Base-by-base conservation (phyloP, 1,140 invertebrate species). In the Musca domestica region DNA sequence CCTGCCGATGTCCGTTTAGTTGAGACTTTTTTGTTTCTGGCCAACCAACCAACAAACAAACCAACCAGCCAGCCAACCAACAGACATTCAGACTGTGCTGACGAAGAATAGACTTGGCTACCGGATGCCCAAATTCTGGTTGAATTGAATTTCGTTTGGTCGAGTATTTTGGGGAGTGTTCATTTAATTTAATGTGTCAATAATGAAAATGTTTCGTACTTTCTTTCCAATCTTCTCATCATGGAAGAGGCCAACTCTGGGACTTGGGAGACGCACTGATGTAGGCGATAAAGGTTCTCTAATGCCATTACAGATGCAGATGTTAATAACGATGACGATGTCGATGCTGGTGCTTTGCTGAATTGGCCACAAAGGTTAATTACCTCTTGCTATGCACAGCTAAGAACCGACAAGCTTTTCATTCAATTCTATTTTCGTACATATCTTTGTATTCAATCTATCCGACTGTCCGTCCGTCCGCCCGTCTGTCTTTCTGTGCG, bases 321-420 rank as follows among this genome's bases (percentile, higher is more conserved):
- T 58, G 23, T 6, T 30, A 12, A n/a, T 56, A 23, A 27, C 27
- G 52, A 27, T 56, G 22, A 10, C 27, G 27, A 30, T 30, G 27
- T 30, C 2, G 12, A n/a, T 48, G 47, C 22, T 56, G 20, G 5
- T 56, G 23, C 52, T 56, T 17, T 27, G 52, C 34, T 41, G 34
- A 41, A 41, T 25, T 58, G 27, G 54, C 27, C 54, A 58, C 34
- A 58, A 58, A 58, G 54, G 54, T 58, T 58, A 58, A 58, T 58
- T 58, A 58, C 54, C 54, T 19, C 48, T 58, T 58, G 54, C 15
- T 58, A 58, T 41, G 34, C 10, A 12, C 34, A 41, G 34, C 34
- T 41, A 41, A 41, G 34, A 41, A 41, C 34, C 34, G 10, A 41
- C 6, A 41, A 41, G 34, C 34, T 41, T 12, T 41, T 41, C 34